Evolutionary conservation across 2,113 vertebrate genomes (phyloP).

Genomic region (Emydura subglobosa): DNA sequence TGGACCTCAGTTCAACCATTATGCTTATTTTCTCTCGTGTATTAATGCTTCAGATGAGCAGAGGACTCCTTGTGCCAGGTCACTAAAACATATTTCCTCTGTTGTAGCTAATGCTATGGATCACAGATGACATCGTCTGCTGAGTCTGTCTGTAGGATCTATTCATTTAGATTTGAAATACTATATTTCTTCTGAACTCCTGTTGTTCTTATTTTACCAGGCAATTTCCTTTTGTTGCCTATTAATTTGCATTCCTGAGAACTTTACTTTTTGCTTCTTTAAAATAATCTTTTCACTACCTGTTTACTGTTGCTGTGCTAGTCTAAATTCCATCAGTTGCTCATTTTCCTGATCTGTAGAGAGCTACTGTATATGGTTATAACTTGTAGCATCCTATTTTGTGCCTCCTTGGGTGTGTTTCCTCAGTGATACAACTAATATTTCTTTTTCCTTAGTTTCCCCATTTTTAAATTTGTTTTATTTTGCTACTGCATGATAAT

Average conservation of each 20-base stretch:
- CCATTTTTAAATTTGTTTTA: neutral
- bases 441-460: too few species aligned
- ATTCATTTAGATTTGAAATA: neutral
- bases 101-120: neutral
- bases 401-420: neutral
- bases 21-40: neutral
- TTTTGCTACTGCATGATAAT: neutral
- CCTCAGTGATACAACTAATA: too few species aligned
- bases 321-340: neutral
- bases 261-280: neutral
- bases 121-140: neutral
- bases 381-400: neutral
- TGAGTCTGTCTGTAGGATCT: neutral
- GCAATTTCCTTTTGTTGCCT: neutral
- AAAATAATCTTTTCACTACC: neutral
- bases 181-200: neutral
- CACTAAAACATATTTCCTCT: fast-evolving
- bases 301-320: neutral
- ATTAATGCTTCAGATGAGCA: neutral
- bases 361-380: neutral
- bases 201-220: neutral
- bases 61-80: neutral
- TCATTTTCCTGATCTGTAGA: conserved; percentile 14
- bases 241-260: neutral
- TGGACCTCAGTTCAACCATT: fast-evolving